Conservation (phyloP, 37 sponge, comb jelly and placozoan genomes). For the Chondrosia reniformis region DNA sequence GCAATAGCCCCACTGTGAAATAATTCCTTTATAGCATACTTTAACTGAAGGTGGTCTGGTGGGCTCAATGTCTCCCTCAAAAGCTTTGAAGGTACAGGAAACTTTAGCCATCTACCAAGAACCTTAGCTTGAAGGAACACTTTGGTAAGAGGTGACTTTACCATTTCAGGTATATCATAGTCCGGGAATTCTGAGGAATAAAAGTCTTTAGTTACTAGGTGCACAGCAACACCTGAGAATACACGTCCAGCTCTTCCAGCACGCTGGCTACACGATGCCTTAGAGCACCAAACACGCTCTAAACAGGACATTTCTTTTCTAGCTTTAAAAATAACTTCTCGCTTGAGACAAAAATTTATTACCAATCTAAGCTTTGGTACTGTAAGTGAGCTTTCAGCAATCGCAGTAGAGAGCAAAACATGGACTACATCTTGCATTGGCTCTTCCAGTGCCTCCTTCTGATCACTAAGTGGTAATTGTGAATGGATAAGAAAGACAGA, state of each 20-base stretch:
- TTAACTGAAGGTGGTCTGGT: slow-evolving; percentile 49
- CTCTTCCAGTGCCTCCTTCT: slow-evolving; percentile 34
- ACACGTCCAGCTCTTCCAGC: slow-evolving; percentile 71
- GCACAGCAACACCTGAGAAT: slow-evolving; percentile 49
- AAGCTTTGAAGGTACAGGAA: slow-evolving; percentile 31
- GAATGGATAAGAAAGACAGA: slow-evolving; percentile 63
- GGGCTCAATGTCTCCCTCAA: slow-evolving; percentile 42
- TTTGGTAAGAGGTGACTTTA: slow-evolving; percentile 41
- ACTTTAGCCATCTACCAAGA: slow-evolving; percentile 26
- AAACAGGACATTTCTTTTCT: slow-evolving; percentile 35
- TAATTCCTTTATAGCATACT: slow-evolving; percentile 47
- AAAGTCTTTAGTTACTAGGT: slow-evolving; percentile 45
- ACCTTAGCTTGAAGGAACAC: slow-evolving; percentile 56
- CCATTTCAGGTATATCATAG: slow-evolving; percentile 56
- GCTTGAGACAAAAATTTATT: slow-evolving; percentile 70
- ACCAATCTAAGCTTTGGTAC: slow-evolving; percentile 58
- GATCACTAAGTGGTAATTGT: slow-evolving; percentile 66
- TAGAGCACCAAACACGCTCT: slow-evolving; percentile 60
- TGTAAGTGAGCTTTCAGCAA: slow-evolving; percentile 82
- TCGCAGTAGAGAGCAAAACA: slow-evolving; percentile 65
- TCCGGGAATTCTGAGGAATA: slow-evolving; percentile 32
- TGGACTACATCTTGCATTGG: slow-evolving; percentile 42
- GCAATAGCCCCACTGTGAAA: slow-evolving; percentile 49
- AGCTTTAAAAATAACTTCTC: slow-evolving; percentile 31
- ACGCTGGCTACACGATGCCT: slow-evolving; percentile 63